phyloP scores from a whole-genome alignment of 2,797 vertebrate genomes.

The Lepilemur septentrionalis region DNA sequence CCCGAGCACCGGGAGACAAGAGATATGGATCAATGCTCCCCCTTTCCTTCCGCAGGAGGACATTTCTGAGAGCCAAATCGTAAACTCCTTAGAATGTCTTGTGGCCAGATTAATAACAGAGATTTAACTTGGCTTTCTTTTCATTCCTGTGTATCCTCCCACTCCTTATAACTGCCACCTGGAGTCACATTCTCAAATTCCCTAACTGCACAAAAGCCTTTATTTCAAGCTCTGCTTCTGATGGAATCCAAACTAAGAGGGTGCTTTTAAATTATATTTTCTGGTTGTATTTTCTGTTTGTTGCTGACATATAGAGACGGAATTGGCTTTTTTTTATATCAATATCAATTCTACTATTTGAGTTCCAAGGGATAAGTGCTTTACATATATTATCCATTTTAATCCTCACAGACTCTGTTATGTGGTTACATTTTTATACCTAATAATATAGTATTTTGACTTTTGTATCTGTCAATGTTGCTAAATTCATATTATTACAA shows the following conservation, averaged over 20 bases:
- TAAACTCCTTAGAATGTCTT: neutral
- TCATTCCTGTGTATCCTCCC: neutral
- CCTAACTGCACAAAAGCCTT: neutral
- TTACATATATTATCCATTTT: neutral
- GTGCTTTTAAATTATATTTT: neutral
- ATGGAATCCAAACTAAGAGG: neutral
- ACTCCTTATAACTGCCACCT: neutral
- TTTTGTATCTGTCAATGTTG: neutral
- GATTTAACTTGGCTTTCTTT: neutral
- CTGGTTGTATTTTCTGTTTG: neutral
- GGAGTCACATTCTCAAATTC: neutral
- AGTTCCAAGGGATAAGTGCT: neutral
- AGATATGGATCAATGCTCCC: neutral
- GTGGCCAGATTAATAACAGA: neutral
- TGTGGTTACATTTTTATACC: neutral
- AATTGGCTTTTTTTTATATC: neutral
- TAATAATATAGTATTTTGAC: neutral
- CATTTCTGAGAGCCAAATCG: neutral
- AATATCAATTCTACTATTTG: neutral
- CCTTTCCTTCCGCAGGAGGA: neutral
- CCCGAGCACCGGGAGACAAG: neutral
- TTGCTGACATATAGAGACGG: neutral
- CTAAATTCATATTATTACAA: neutral
- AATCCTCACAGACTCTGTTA: neutral
- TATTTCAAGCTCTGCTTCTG: neutral